Conservation (phyloP, 2,113 vertebrate genomes). For the Epinephelus moara region DNA sequence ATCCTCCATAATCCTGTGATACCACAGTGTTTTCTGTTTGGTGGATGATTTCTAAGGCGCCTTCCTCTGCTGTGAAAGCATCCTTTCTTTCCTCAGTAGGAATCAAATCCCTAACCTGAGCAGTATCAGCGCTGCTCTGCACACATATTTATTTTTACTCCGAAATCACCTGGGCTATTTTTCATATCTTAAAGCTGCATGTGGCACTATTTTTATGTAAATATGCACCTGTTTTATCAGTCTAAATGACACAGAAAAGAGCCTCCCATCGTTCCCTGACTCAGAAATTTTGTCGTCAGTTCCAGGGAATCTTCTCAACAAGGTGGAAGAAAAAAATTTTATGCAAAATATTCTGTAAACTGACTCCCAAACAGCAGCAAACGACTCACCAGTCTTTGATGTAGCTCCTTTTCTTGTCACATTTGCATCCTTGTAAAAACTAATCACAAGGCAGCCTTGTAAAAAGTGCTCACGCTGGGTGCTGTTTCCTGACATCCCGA, state of each 20-base stretch:
- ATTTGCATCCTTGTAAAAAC: slow-evolving; percentile 29
- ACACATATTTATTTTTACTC: slow-evolving; percentile 38
- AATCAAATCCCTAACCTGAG: slow-evolving; percentile 40
- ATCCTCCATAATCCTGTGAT: slow-evolving; percentile 9
- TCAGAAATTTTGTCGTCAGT: slow-evolving; percentile 17
- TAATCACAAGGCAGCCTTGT: slow-evolving; percentile 25
- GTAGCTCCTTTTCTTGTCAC: slow-evolving; percentile 17
- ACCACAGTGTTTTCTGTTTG: slow-evolving; percentile 22
- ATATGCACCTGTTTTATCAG: slow-evolving; percentile 35
- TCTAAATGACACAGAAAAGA: slow-evolving; percentile 35
- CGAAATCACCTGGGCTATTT: slow-evolving; percentile 47
- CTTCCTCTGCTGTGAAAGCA: slow-evolving; percentile 24
- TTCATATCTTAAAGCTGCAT: slow-evolving; percentile 47
- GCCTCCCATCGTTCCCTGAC: slow-evolving; percentile 1
- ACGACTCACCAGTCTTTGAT: slow-evolving; percentile 35
- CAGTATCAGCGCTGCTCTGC: slow-evolving; percentile 13
- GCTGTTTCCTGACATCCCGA: slow-evolving; percentile 44
- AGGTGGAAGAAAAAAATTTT: not conserved
- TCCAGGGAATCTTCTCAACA: slow-evolving; percentile 20
- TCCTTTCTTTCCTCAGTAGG: slow-evolving; percentile 16
- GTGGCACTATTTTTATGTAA: slow-evolving; percentile 46
- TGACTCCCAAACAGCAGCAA: slow-evolving; percentile 23
- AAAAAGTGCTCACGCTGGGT: slow-evolving; percentile 6
- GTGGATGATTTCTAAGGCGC: slow-evolving; percentile 24
- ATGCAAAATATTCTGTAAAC: slow-evolving; percentile 38